Evolutionary conservation across 1,140 invertebrate species (phyloP).

Genomic region (Steinernema feltiae): DNA sequence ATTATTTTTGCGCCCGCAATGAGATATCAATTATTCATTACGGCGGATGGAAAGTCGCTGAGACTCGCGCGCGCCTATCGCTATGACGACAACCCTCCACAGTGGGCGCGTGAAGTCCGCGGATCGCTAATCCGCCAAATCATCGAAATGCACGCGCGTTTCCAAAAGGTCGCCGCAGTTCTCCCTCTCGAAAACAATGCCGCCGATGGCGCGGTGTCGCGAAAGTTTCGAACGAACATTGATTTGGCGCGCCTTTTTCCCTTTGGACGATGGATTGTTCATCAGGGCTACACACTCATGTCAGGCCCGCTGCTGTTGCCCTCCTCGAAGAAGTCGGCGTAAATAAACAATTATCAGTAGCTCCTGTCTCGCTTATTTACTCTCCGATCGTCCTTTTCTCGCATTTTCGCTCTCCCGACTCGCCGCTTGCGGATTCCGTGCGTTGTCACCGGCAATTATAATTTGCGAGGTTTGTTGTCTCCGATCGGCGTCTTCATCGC

Average conservation of each 20-base stretch:
- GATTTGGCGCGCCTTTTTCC: conserved; percentile 5
- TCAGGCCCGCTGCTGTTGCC: neutral
- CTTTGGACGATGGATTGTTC: conserved; percentile 8
- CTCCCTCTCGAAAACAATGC: neutral
- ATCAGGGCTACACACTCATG: neutral
- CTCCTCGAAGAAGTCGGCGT: neutral
- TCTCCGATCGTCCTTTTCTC: neutral
- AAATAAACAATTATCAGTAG: conserved; percentile 12
- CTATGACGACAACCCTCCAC: no score
- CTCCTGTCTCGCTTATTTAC: neutral
- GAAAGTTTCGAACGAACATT: neutral
- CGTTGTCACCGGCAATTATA: conserved; percentile 6
- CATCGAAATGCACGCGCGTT: no score
- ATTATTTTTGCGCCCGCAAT: neutral
- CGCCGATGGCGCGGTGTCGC: neutral
- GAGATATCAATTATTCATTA: conserved; percentile 10
- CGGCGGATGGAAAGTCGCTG: no score
- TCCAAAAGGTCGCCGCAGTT: no score
- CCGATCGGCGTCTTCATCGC: neutral
- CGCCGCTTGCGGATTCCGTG: neutral
- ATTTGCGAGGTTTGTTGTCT: neutral
- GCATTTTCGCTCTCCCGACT: neutral
- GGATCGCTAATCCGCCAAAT: no score
- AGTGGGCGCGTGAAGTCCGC: no score
- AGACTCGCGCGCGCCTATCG: no score